Evolutionary conservation across 2,888 invertebrate genomes (phyloP), one percentile per base, ranked within the genome.

Genomic region (Cyrtodaria siliqua): DNA sequence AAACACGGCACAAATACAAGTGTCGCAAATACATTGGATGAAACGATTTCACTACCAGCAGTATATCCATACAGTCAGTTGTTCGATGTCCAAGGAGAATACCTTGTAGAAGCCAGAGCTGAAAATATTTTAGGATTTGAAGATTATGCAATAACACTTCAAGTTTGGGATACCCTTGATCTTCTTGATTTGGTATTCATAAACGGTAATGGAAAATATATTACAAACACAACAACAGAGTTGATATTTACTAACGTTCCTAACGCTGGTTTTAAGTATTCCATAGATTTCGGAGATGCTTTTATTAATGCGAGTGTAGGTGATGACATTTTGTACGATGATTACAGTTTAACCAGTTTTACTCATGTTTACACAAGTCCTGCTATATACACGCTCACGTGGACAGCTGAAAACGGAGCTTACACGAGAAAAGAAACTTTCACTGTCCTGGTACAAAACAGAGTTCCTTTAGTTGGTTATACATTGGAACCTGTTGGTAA

Each of bases 241-340:
- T 76, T 85, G 16, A 53, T 64, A 38, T 80, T 80, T 63, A 44
- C 53, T 18, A 62, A 70, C 42, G 62, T 67, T 6, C 77, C 80
- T 2, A 67, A 73, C 44, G 67, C 49, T 47, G 80, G 80, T 8
- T 70, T 70, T 49, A 14, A 67, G 26, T 80, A 80, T 33, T 50
- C 26, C 0, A 77, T 80, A 52, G 70, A 76, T 55, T 80, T 61
- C 61, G 80, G 68, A 29, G 80, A 80, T 40, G 73, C 73, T 2
- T 26, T 50, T 0, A 12, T 60, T 3, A 53, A 26, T 12, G 59
- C 50, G 24, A 61, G 49, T 63, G 44, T 12, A 20, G 18, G 59
- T 6, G 60, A 57, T 9, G 42, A 18, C 14, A 63, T 80, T 12
- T 52, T 70, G 9, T 80, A 71, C 62, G 16, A 18, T 0, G 18